A percentile compares a stretch with the other conserved stretches of the same genome.
Evolutionary conservation across 2,113 vertebrate genomes (phyloP).

Genomic region (Hymenochirus boettgeri): DNA sequence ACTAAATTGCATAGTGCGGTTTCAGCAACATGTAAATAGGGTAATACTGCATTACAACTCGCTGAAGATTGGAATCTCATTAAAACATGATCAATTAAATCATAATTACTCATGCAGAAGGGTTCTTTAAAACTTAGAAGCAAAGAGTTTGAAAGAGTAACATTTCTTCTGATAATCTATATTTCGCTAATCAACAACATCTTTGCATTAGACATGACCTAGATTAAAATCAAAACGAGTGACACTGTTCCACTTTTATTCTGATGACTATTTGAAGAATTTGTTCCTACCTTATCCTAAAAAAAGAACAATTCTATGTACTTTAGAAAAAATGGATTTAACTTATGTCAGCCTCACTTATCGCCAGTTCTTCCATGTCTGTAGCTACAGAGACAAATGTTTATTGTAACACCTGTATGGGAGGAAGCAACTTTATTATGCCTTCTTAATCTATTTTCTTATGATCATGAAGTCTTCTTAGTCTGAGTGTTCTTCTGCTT

Average conservation of each 20-base stretch:
- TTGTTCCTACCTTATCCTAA: not conserved
- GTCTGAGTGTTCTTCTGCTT: too few species aligned
- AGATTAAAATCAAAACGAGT: constrained; percentile 29
- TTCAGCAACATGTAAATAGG: constrained; percentile 40
- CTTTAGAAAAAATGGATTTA: too few species aligned
- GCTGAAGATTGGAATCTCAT: constrained; percentile 42
- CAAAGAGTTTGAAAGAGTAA: constrained; percentile 13
- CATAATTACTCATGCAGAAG: constrained; percentile 34
- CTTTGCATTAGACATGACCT: constrained; percentile 32
- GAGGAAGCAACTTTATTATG: too few species aligned
- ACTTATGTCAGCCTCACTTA: too few species aligned
- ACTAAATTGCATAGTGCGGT: constrained; percentile 25
- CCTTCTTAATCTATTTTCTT: too few species aligned
- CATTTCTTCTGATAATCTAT: constrained; percentile 24
- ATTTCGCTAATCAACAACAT: constrained; percentile 28
- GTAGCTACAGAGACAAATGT: too few species aligned
- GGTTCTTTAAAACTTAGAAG: constrained; percentile 12
- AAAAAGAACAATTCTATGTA: too few species aligned
- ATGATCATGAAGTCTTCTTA: too few species aligned
- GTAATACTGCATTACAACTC: constrained; percentile 36
- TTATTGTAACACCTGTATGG: too few species aligned
- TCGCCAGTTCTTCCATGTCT: too few species aligned
- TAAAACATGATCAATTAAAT: constrained; percentile 39
- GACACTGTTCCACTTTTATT: constrained; percentile 30
- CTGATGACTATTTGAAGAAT: constrained; percentile 18